Evolutionary conservation across 2,113 vertebrate genomes (phyloP).

Genomic region (Brachionichthys hirsutus): DNA sequence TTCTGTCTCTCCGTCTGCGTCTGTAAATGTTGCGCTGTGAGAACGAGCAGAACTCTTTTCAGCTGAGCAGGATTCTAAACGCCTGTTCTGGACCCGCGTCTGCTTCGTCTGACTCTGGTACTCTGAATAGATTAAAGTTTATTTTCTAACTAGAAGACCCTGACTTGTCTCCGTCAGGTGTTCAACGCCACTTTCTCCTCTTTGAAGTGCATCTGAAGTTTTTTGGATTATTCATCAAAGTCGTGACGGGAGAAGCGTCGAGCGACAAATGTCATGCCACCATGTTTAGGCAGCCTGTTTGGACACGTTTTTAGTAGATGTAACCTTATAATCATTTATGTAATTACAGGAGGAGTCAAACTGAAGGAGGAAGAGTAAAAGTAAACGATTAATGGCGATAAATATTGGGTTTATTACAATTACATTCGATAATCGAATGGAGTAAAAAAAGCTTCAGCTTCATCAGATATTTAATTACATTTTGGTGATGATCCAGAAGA

Average conservation of each 20-base stretch:
- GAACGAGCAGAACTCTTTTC: constrained; percentile 52
- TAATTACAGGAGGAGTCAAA: too few relatives aligned
- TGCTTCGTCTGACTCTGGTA: constrained; percentile 66
- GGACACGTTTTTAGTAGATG: too few relatives aligned
- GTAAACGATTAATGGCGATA: too few relatives aligned
- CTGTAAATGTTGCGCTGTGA: constrained; percentile 50
- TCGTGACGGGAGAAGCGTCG: constrained; percentile 1
- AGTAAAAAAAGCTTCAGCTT: too few relatives aligned
- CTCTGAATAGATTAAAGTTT: constrained; percentile 68
- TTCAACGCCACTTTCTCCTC: not conserved
- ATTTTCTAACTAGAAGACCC: constrained; percentile 65
- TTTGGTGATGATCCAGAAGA: too few relatives aligned
- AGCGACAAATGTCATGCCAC: constrained; percentile 1
- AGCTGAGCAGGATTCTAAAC: constrained; percentile 63
- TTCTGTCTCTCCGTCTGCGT: constrained; percentile 66
- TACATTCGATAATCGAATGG: too few relatives aligned
- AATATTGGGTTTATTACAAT: too few relatives aligned
- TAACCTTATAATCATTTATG: too few relatives aligned
- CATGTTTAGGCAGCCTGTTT: too few relatives aligned
- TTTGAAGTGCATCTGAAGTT: not conserved
- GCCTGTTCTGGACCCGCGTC: constrained; percentile 58
- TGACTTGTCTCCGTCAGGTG: not conserved
- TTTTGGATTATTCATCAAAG: not conserved
- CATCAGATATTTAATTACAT: too few relatives aligned
- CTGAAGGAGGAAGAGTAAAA: too few relatives aligned